phyloP scores from a whole-genome alignment of 2,888 invertebrate species.

The Dryococelus australis region DNA sequence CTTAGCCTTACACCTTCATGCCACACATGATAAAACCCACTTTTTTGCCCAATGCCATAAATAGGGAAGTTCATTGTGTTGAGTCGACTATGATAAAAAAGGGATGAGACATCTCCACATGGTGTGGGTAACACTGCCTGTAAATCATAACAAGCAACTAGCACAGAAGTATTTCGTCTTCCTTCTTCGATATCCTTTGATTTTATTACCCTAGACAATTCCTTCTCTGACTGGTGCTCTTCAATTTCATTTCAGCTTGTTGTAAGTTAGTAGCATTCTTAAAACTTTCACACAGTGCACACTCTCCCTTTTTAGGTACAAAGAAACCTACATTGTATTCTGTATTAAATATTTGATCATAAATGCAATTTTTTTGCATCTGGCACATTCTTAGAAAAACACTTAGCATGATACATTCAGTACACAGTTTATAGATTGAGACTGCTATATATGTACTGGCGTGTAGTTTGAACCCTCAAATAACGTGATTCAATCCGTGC shows the following conservation, averaged over 20 bases:
- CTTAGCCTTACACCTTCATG: conserved; percentile 32
- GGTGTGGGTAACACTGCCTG: conserved; percentile 11
- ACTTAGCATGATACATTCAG: conserved; percentile 34
- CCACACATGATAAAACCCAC: conserved; percentile 33
- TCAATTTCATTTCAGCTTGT: conserved; percentile 12
- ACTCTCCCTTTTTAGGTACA: conserved; percentile 23
- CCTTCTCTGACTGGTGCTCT: conserved; percentile 25
- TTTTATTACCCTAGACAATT: conserved; percentile 6
- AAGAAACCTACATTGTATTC: conserved; percentile 32
- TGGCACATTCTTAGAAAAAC: neutral
- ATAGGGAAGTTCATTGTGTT: conserved; percentile 35
- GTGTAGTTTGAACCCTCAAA: conserved; percentile 47
- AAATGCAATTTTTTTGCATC: conserved; percentile 27
- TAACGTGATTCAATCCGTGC: conserved; percentile 50
- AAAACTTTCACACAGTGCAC: conserved; percentile 11
- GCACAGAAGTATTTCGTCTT: conserved; percentile 11
- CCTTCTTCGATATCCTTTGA: conserved; percentile 20
- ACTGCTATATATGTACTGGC: conserved; percentile 49
- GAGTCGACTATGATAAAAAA: conserved; percentile 20
- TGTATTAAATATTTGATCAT: conserved; percentile 31
- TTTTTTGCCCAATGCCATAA: conserved; percentile 21
- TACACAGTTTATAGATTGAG: conserved; percentile 51
- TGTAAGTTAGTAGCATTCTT: neutral
- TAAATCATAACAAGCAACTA: conserved; percentile 26
- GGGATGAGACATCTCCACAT: conserved; percentile 11